Evolutionary conservation across 2,797 vertebrate species (phyloP).

Genomic region (Vireo griseus): DNA sequence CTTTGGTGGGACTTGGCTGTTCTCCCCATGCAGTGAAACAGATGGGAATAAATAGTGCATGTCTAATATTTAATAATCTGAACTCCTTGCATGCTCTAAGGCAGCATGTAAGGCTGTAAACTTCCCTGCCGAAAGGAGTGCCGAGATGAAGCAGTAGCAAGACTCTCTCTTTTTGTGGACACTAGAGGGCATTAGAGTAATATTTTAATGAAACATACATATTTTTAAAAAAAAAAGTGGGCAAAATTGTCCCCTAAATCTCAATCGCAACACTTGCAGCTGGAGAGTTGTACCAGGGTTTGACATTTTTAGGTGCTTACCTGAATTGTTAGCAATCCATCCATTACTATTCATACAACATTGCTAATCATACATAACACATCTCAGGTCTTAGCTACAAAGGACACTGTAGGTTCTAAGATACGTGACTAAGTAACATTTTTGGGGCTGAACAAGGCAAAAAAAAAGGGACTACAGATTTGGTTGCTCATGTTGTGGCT

Average conservation of each 20-base stretch:
- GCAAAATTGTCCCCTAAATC: not conserved
- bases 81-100: not conserved
- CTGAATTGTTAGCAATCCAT: not conserved
- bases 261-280: fast-evolving
- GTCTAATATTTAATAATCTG: not conserved
- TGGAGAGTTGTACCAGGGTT: not conserved
- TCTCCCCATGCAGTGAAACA: not conserved
- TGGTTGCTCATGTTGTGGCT: not conserved
- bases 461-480: not conserved
- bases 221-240: not conserved
- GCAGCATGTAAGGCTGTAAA: not conserved
- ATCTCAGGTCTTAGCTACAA: not conserved
- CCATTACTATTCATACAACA: not conserved
- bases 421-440: not conserved
- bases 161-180: not conserved
- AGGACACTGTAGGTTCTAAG: not conserved
- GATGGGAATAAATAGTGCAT: not conserved
- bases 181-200: conserved; percentile 38
- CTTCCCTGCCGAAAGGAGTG: not conserved
- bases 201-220: not conserved
- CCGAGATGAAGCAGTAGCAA: not conserved
- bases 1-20: not conserved
- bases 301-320: not conserved
- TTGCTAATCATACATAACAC: not conserved
- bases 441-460: not conserved